Percentiles rank a stretch among this genome's conserved stretches.
These are phyloP conservation scores for Azorinus chamasolen DNA, from an alignment of 2,888 invertebrate species.

Conservation along the genomic window DNA sequence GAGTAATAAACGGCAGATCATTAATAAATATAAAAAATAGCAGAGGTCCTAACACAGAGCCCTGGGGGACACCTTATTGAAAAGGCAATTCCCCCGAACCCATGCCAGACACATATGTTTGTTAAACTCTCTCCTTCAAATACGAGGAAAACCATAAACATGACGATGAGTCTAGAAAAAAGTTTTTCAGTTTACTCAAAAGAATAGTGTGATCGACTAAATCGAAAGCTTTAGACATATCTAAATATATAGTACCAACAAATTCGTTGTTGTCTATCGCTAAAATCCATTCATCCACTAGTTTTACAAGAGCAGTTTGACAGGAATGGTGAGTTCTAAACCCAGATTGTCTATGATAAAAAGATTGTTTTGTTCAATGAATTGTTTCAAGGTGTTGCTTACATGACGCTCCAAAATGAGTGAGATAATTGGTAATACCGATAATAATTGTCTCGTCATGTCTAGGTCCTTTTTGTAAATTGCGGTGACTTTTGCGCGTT, in stretches of 20 bases:
- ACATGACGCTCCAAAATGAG: neutral
- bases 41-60: too few species aligned
- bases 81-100: too few species aligned
- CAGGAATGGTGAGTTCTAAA: conserved; percentile 8
- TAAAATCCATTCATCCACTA: neutral
- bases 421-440: neutral
- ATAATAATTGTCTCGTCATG: conserved; percentile 9
- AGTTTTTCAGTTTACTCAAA: too few species aligned
- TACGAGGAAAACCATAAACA: neutral
- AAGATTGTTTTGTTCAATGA: neutral
- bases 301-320: conserved; percentile 2
- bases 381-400: neutral
- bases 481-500: neutral
- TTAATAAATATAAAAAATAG: too few species aligned
- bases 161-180: too few species aligned
- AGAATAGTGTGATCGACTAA: too few species aligned
- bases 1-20: too few species aligned
- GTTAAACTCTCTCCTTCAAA: too few species aligned
- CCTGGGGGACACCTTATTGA: too few species aligned
- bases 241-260: neutral
- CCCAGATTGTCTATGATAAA: conserved; percentile 1
- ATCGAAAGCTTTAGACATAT: neutral
- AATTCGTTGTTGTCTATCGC: neutral
- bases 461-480: conserved; percentile 5
- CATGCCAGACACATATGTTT: too few species aligned